Base-by-base conservation (phyloP, 2,797 vertebrate species). In the Rhinophrynus dorsalis region DNA sequence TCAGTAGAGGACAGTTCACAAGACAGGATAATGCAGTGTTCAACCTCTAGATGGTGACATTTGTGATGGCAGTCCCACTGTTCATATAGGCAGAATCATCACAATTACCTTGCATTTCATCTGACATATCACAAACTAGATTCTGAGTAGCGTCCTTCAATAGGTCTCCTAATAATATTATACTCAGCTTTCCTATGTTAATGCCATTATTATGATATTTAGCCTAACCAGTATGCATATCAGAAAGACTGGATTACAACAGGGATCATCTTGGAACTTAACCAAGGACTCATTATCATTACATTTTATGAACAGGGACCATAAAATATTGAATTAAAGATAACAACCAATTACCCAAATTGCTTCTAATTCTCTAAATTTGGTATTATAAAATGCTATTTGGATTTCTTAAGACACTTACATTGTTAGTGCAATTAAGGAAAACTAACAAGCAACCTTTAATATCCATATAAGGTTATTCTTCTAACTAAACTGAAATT, bases 401-500 rank as follows among this genome's bases (percentile, higher is more conserved):
- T 74, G 75, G 67, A 44, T 68, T 48, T 74, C 66, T 61, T 68
- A n/a, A 75, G 40, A 68, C 80, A 48, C 50, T 60, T 78, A 54
- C 1, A 8, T 75, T 83, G 78, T 73, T 64, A 70, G 59, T 66
- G 45, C 59, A 67, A 80, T 76, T 75, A 65, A 76, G 80, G 69
- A 80, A 81, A 81, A 55, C 42, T 71, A 83, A 85, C 79, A 74
- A 50, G 51, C 71, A 78, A 76, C 76, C 76, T 82, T 78, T 81
- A 77, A 76, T 64, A 64, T 50, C 32, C 42, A 50, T 72, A 55
- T 62, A 45, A 23, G 30, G 40, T 59, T 47, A 63, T 82, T 68
- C 26, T 74, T 13, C 82, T 78, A 85, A 81, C 80, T 82, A 85
- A 86, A 87, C 86, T 84, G 82, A 85, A 88, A 84, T 85, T 82